Evolutionary conservation across 2,888 invertebrate species (phyloP).

Genomic region (Aspidiotus destructor): DNA sequence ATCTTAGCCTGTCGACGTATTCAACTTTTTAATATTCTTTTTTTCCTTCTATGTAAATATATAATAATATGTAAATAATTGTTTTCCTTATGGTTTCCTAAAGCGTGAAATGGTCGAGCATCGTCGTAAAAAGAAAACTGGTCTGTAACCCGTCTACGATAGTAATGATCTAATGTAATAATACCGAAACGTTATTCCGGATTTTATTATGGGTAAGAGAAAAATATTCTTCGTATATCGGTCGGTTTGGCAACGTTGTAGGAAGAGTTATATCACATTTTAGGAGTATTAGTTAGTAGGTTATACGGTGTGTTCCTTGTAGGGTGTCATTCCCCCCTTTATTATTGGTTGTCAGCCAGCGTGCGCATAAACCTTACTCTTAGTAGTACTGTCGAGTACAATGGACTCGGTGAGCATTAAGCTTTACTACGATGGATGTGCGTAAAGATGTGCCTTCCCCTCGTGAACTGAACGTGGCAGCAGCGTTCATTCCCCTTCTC

Average conservation of each 20-base stretch:
- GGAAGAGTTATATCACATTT: conserved; percentile 15
- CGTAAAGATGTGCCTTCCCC: conserved; percentile 18
- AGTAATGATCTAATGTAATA: neutral
- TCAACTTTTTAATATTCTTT: no score
- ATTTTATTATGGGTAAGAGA: neutral
- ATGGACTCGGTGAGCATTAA: conserved; percentile 6
- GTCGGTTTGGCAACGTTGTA: conserved; percentile 17
- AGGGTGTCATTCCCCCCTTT: conserved; percentile 25
- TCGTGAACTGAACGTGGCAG: neutral
- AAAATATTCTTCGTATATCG: neutral
- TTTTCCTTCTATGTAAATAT: no score
- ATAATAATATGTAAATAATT: neutral
- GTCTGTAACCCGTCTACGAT: neutral
- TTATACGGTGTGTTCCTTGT: conserved; percentile 24
- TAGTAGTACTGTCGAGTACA: conserved; percentile 1
- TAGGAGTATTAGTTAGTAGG: conserved; percentile 28
- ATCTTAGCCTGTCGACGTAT: no score
- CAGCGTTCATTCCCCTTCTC: neutral
- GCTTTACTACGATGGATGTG: conserved; percentile 9
- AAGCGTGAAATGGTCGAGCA: neutral
- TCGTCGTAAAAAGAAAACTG: neutral
- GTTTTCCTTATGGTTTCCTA: neutral
- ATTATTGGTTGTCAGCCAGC: conserved; percentile 19
- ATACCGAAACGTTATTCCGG: neutral
- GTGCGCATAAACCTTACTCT: conserved; percentile 11